These are phyloP conservation scores for Premnoplex brunnescens DNA, from an alignment of 2,797 vertebrate species.

Conservation along the genomic window DNA sequence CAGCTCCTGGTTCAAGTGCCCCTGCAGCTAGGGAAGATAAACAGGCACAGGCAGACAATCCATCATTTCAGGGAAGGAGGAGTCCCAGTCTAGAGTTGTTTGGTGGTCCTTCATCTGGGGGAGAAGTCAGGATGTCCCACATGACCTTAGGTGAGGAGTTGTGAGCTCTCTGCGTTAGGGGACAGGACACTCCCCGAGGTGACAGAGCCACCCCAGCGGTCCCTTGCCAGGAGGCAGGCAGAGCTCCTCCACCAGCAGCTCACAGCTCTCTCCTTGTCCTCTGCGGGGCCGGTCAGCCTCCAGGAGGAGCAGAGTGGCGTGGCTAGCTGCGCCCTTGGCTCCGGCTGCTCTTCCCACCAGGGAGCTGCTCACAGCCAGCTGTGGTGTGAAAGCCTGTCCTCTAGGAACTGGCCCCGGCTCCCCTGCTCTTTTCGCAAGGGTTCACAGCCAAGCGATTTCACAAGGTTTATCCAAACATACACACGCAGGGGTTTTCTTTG, in stretches of 20 bases:
- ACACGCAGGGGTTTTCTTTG: neutral
- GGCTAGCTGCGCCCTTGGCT: neutral
- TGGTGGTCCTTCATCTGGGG: neutral
- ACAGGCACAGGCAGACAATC: conserved; percentile 7
- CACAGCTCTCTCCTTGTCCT: neutral
- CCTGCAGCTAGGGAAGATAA: conserved; percentile 15
- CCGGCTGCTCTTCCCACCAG: neutral
- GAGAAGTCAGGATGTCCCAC: neutral
- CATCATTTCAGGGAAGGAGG: neutral
- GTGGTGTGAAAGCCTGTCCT: conserved; percentile 45
- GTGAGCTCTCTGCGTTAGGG: neutral
- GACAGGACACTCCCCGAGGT: neutral
- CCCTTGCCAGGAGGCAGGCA: neutral
- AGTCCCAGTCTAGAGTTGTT: neutral
- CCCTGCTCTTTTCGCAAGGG: neutral
- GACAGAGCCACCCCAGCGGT: neutral
- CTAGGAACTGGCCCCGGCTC: conserved; percentile 50
- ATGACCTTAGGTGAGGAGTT: neutral
- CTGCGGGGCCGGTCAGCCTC: neutral
- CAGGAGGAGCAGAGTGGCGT: neutral
- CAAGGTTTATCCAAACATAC: neutral
- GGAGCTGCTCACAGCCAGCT: conserved; percentile 39
- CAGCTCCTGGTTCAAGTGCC: neutral
- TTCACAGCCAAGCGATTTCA: neutral
- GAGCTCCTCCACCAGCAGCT: neutral